These are phyloP conservation scores for Cistogaster globosa DNA, from an alignment of 2,888 invertebrate species.

Conservation along the genomic window DNA sequence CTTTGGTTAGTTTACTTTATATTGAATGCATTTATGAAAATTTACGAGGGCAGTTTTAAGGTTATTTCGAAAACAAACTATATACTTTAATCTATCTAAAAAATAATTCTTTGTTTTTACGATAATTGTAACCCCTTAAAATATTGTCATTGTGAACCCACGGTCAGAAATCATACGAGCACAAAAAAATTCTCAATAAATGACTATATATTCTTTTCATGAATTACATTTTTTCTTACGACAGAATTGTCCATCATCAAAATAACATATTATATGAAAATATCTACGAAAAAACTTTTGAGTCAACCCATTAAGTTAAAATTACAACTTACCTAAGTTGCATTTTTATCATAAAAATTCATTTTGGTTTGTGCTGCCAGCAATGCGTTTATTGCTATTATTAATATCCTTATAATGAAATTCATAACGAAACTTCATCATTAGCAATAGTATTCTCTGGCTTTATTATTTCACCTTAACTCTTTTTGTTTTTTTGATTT, in stretches of 20 bases:
- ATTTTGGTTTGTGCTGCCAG: constrained; percentile 38
- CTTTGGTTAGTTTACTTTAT: constrained; percentile 47
- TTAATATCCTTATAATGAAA: constrained; percentile 43
- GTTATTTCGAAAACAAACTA: neutral
- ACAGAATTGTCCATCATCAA: too few relatives aligned
- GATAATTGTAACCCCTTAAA: too few relatives aligned
- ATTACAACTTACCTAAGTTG: neutral
- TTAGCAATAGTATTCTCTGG: constrained; percentile 16
- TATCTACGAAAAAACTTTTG: neutral
- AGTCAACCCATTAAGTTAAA: neutral
- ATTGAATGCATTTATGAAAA: neutral
- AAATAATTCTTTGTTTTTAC: too few relatives aligned
- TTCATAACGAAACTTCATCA: constrained; percentile 38
- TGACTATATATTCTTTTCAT: too few relatives aligned
- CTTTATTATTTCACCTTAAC: constrained; percentile 42
- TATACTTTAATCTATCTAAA: neutral
- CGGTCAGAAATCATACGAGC: too few relatives aligned
- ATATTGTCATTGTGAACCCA: too few relatives aligned
- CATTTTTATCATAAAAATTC: constrained; percentile 31
- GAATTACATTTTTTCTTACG: too few relatives aligned
- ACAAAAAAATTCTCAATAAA: too few relatives aligned
- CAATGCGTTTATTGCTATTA: constrained; percentile 43
- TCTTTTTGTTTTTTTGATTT: constrained; percentile 28
- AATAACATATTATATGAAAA: too few relatives aligned
- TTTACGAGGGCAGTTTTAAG: neutral